Evolutionary conservation across 1,140 invertebrate genomes (phyloP), one percentile per base, ranked within the genome.

Genomic region (Monochamus saltuarius): DNA sequence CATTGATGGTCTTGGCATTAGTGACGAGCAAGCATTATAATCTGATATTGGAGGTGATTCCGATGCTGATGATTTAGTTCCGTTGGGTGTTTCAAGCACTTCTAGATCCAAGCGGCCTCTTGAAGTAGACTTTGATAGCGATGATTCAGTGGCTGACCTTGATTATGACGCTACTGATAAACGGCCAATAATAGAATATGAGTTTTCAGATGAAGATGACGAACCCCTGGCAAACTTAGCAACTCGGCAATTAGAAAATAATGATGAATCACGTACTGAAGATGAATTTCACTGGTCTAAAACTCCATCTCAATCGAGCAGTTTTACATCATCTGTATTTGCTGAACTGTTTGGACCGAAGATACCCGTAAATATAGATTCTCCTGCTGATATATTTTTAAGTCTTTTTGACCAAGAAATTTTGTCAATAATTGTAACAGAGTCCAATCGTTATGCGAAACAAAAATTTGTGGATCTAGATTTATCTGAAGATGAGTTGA

Each of bases 1-100:
- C n/a, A n/a, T n/a, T n/a, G n/a, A n/a, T n/a, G n/a, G n/a, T n/a
- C n/a, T n/a, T n/a, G n/a, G n/a, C n/a, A n/a, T n/a, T n/a, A n/a
- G n/a, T n/a, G 47, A 50, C 19, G 47, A 50, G n/a, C 19, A 34
- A 36, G 47, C 19, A 10, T 29, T 14, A 14, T 13, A 50, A 13
- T 50, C 47, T 14, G 47, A 50, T 50, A 36, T 50, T 50, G 22
- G 47, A 50, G 47, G 47, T 19, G 1, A 50, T 19, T 29, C 4
- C 7, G 47, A 50, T 6, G 47, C 47, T 14, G 47, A 50, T 36
- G 22, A 35, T 19, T n/a, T 13, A 19, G n/a, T 35, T 50, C 47
- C 11, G 13, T 50, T 36, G 7, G 7, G 16, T 46, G 43, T 19
- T 46, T 19, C 43, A 46, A 7, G 14, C 7, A 7, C 43, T 46